phyloP scores from a whole-genome alignment of 1,140 invertebrate species.

The Protaetia brevitarsis region DNA sequence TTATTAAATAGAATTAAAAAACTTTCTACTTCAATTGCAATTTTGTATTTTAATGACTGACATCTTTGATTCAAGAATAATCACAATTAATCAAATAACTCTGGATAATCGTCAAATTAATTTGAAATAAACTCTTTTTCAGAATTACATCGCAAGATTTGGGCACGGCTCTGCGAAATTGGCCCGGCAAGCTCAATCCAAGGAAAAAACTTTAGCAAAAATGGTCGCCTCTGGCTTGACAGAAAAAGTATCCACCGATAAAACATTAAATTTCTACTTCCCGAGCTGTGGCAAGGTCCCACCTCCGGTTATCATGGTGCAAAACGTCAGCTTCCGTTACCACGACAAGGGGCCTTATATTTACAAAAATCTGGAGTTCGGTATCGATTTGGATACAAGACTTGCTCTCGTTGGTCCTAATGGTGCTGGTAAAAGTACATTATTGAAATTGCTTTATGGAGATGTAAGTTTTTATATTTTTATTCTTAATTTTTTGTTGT shows the following conservation, averaged over 20 bases:
- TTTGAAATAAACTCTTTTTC: conserved; percentile 33
- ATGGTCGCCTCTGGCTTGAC: conserved; percentile 98
- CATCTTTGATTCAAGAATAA: no score
- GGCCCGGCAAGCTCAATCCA: conserved; percentile 97
- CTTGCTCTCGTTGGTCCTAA: conserved; percentile 98
- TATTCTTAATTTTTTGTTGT: not conserved
- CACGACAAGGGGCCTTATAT: conserved; percentile 84
- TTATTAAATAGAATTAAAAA: no score
- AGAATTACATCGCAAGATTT: conserved; percentile 98
- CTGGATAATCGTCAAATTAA: not conserved
- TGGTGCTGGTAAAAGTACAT: conserved; percentile 97
- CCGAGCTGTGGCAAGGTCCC: conserved; percentile 95
- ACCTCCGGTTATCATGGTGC: conserved; percentile 98
- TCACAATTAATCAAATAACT: no score
- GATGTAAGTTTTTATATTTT: conserved; percentile 63
- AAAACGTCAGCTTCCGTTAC: conserved; percentile 96
- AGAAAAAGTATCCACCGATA: conserved; percentile 75
- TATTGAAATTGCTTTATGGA: conserved; percentile 92
- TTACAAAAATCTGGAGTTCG: conserved; percentile 97
- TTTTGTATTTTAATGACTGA: no score
- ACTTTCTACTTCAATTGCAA: no score
- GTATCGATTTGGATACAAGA: conserved; percentile 96
- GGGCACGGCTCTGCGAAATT: conserved; percentile 98
- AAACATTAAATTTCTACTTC: conserved; percentile 92
- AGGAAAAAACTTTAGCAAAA: conserved; percentile 98